Evolutionary conservation across 2,888 invertebrate species (phyloP).

Genomic region (Orthosia gothica): DNA sequence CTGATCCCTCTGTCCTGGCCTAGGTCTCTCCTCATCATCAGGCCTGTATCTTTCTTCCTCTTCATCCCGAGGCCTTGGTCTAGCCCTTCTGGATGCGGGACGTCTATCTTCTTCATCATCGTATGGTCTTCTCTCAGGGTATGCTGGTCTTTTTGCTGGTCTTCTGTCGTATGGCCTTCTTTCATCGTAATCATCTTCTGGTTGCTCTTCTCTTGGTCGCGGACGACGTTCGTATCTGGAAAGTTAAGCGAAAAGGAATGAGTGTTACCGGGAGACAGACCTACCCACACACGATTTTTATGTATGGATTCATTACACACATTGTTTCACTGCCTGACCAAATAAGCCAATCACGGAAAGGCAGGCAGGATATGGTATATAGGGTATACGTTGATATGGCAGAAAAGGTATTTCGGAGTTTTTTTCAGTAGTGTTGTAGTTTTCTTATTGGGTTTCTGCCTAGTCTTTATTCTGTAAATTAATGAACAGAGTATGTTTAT

Average conservation of each 20-base stretch:
- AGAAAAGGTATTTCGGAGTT: too few species aligned
- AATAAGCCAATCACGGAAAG: too few species aligned
- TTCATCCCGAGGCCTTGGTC: slow-evolving; percentile 83
- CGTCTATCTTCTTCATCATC: slow-evolving; percentile 84
- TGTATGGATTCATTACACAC: too few species aligned
- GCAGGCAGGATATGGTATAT: too few species aligned
- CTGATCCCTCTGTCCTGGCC: slow-evolving; percentile 67
- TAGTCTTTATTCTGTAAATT: too few species aligned
- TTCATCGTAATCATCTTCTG: slow-evolving; percentile 83
- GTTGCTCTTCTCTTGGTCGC: slow-evolving; percentile 85
- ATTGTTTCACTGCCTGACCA: too few species aligned
- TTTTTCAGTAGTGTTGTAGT: too few species aligned
- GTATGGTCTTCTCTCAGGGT: slow-evolving; percentile 77
- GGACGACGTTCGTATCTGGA: slow-evolving; percentile 88
- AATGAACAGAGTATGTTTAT: too few species aligned
- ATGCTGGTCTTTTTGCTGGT: slow-evolving; percentile 75
- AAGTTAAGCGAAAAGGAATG: slow-evolving; percentile 33
- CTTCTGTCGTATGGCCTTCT: slow-evolving; percentile 85
- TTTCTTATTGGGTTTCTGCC: too few species aligned
- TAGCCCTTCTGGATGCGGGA: slow-evolving; percentile 75
- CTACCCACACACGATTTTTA: too few species aligned
- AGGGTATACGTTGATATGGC: too few species aligned
- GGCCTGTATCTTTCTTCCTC: slow-evolving; percentile 78
- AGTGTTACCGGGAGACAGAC: too few species aligned
- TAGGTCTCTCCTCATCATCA: slow-evolving; percentile 71